phyloP scores from a whole-genome alignment of 2,113 vertebrate genomes.

The Nothoprocta pentlandii region DNA sequence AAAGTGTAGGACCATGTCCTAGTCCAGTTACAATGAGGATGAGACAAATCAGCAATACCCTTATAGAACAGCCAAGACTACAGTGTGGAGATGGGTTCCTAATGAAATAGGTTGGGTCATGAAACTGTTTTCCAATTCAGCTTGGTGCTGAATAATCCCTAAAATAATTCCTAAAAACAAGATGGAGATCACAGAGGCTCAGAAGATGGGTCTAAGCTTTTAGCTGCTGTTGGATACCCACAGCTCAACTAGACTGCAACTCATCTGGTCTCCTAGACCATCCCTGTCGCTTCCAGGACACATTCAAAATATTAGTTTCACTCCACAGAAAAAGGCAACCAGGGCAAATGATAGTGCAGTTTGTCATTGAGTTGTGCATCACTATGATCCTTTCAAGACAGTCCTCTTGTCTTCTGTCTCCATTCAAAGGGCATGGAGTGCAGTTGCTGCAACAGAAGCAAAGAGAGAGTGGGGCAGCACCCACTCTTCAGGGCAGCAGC shows the following conservation, averaged over 20 bases:
- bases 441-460: background rate
- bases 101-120: background rate
- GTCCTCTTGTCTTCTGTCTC: background rate
- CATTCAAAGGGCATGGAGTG: background rate
- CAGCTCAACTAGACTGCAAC: background rate
- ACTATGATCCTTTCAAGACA: background rate
- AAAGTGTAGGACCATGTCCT: background rate
- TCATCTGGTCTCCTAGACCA: background rate
- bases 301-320: background rate
- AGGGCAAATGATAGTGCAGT: background rate
- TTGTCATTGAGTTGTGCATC: background rate
- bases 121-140: background rate
- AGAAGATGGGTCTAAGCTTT: background rate
- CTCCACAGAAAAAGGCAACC: rapidly evolving
- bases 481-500: background rate
- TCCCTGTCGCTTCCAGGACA: background rate
- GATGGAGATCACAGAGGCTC: background rate
- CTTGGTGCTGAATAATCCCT: too few species aligned
- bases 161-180: background rate
- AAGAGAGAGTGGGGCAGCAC: background rate
- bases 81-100: background rate
- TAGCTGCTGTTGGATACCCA: background rate
- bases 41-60: background rate
- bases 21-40: background rate
- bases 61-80: background rate